Evolutionary conservation across 2,797 vertebrate genomes (phyloP).

Genomic region (Nyctalus aviator): DNA sequence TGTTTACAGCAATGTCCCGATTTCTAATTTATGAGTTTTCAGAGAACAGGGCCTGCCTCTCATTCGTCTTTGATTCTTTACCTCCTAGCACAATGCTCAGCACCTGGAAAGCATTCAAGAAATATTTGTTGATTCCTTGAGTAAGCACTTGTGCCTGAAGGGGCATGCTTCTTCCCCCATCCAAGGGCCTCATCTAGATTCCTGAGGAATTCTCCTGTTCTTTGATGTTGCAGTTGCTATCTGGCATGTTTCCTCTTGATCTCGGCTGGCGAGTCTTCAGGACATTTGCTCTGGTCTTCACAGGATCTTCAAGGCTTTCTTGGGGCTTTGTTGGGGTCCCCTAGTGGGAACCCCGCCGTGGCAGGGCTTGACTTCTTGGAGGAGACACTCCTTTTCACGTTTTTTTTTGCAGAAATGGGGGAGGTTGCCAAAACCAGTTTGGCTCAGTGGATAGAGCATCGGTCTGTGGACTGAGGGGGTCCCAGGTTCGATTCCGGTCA

Average conservation of each 20-base stretch:
- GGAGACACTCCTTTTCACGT: background rate
- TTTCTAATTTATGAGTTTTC: background rate
- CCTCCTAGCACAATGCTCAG: background rate
- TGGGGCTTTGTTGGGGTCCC: background rate
- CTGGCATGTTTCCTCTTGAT: background rate
- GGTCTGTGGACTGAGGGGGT: too few species aligned
- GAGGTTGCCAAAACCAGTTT: background rate
- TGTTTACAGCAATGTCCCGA: background rate
- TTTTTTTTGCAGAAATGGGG: background rate
- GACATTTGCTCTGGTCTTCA: background rate
- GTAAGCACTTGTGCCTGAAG: background rate
- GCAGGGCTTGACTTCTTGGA: background rate
- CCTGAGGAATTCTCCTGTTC: background rate
- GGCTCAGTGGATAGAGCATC: too few species aligned
- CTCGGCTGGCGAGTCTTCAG: background rate
- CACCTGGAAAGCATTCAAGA: background rate
- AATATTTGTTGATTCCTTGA: background rate
- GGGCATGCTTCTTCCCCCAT: fast-evolving
- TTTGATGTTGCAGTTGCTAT: background rate
- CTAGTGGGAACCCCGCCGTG: too few species aligned
- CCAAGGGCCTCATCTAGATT: background rate
- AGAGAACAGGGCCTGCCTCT: background rate
- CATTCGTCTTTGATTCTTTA: background rate
- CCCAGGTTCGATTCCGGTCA: too few species aligned
- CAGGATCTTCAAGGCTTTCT: background rate